These are phyloP conservation scores for Agrilus mali DNA, from an alignment of 2,888 invertebrate genomes.

Conservation along the genomic window DNA sequence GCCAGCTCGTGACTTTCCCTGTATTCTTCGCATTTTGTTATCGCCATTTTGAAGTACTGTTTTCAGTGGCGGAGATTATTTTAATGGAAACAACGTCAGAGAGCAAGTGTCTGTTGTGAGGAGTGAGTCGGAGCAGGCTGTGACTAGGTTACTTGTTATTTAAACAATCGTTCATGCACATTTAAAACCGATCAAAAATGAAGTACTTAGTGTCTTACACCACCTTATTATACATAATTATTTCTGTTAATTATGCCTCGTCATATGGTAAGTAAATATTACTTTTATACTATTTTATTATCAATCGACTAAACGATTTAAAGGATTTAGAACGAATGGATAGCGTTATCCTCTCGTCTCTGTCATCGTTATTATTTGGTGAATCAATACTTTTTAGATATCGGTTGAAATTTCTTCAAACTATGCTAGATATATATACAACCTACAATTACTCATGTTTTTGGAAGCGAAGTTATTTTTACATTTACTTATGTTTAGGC, in stretches of 20 bases:
- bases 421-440: no score
- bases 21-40: conserved; percentile 16
- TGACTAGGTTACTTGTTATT: conserved; percentile 3
- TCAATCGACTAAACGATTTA: no score
- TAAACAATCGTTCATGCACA: conserved; percentile 13
- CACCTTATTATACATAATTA: conserved; percentile 23
- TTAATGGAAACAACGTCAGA: conserved; percentile 20
- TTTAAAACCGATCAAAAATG: conserved; percentile 20
- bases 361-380: not conserved
- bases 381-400: not conserved
- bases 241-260: conserved; percentile 23
- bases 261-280: conserved; percentile 18
- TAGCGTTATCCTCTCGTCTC: no score
- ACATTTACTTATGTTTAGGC: no score
- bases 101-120: conserved; percentile 22
- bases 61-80: conserved; percentile 16
- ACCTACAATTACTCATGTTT: no score
- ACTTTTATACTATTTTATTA: no score
- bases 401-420: no score
- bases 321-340: no score
- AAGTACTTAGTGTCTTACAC: conserved; percentile 28
- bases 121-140: conserved; percentile 11
- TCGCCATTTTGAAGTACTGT: conserved; percentile 26
- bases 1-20: conserved; percentile 27
- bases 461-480: no score